Conservation (phyloP, 2,797 vertebrate species). For the Anisognathus igniventris region DNA sequence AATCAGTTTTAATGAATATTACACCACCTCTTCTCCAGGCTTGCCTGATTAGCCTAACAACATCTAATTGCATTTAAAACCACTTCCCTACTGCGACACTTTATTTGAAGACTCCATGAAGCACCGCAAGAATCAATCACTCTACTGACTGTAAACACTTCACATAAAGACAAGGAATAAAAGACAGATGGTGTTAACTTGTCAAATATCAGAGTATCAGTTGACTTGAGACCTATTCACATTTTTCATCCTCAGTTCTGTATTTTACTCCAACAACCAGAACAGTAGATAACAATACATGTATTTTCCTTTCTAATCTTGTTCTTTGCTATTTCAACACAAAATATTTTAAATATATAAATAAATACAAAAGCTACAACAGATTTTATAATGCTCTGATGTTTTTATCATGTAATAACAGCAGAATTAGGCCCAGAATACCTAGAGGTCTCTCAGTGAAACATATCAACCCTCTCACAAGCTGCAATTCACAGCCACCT, state of each 20-base stretch:
- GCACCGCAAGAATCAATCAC: background rate
- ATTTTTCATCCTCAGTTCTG: background rate
- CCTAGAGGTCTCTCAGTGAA: background rate
- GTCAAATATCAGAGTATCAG: background rate
- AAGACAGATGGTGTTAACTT: background rate
- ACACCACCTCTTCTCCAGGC: background rate
- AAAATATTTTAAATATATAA: background rate
- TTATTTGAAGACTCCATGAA: background rate
- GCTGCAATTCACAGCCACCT: slow-evolving; percentile 7
- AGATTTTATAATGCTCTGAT: background rate
- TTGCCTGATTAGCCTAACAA: background rate
- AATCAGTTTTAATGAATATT: background rate
- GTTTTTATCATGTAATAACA: background rate
- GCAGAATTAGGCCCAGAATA: background rate
- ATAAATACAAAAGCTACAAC: background rate
- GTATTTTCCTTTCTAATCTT: background rate
- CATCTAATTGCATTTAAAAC: background rate
- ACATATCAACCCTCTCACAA: background rate
- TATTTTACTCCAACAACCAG: background rate
- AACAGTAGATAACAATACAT: background rate
- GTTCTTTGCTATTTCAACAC: background rate
- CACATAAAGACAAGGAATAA: background rate
- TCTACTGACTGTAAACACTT: background rate
- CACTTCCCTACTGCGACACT: background rate
- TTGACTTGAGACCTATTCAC: background rate